Conservation (phyloP, 2,888 invertebrate species). For the Chironomus tentans region DNA sequence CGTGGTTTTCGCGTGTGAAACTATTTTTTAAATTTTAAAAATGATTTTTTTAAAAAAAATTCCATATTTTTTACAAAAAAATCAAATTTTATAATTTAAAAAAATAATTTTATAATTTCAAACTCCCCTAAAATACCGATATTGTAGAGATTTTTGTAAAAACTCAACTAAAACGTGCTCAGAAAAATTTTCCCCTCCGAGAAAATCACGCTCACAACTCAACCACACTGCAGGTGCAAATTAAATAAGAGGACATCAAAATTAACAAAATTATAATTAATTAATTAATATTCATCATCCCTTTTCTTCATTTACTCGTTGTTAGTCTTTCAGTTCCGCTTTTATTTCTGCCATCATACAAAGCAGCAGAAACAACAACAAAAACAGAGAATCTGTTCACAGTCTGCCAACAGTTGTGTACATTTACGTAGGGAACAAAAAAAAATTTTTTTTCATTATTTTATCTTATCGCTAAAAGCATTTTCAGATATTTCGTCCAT, state of each 20-base stretch:
- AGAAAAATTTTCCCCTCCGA: too few relatives aligned
- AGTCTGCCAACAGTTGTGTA: not conserved
- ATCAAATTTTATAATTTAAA: too few relatives aligned
- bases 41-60: too few relatives aligned
- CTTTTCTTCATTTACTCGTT: not conserved
- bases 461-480: slow-evolving; percentile 8
- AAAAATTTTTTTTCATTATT: not conserved
- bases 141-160: too few relatives aligned
- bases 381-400: not conserved
- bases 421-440: not conserved
- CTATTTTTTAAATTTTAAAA: too few relatives aligned
- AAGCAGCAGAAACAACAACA: not conserved
- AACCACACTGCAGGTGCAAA: slow-evolving; percentile 7
- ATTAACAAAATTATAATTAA: not conserved
- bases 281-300: not conserved
- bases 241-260: not conserved
- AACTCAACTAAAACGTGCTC: too few relatives aligned
- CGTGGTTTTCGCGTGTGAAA: too few relatives aligned
- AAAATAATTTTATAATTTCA: too few relatives aligned
- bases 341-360: not conserved
- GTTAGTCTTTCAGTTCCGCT: not conserved
- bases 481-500: not conserved
- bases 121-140: too few relatives aligned
- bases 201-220: too few relatives aligned
- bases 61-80: too few relatives aligned